Percentiles rank a stretch among this genome's conserved stretches.
phyloP scores from a whole-genome alignment of 2,888 invertebrate species.

The Sminthurinus aureus region DNA sequence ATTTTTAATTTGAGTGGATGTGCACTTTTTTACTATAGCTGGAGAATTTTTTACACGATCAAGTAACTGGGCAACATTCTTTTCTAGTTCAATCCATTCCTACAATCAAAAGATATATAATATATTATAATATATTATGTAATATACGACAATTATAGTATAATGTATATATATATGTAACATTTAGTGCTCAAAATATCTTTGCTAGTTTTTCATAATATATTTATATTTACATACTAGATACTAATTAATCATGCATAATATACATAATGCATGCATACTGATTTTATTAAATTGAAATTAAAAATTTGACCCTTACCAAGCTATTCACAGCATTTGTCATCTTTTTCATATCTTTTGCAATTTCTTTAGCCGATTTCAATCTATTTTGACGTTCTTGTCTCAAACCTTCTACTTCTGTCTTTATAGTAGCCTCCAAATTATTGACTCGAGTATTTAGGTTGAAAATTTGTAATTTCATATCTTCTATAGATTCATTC shows the following conservation, averaged over 20 bases:
- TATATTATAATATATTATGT: not conserved
- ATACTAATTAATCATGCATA: no score
- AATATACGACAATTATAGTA: no score
- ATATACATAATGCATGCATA: no score
- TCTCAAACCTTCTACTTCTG: not conserved
- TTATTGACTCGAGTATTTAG: not conserved
- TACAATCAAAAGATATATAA: not conserved
- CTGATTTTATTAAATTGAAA: no score
- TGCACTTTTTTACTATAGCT: no score
- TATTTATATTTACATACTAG: no score
- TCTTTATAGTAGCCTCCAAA: not conserved
- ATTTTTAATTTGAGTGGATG: no score
- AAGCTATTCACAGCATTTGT: constrained; percentile 6
- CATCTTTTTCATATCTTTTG: constrained; percentile 9
- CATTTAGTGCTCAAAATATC: not conserved
- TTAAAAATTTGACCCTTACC: constrained; percentile 6
- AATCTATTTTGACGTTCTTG: not conserved
- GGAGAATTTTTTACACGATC: not conserved
- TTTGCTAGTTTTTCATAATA: no score
- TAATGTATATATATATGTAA: no score
- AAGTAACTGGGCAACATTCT: not conserved
- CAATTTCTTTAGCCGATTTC: not conserved
- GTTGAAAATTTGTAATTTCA: not conserved
- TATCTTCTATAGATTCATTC: not conserved
- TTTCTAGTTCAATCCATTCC: constrained; percentile 7